phyloP scores from a whole-genome alignment of 2,888 invertebrate species.

The Sinotaia quadrata region DNA sequence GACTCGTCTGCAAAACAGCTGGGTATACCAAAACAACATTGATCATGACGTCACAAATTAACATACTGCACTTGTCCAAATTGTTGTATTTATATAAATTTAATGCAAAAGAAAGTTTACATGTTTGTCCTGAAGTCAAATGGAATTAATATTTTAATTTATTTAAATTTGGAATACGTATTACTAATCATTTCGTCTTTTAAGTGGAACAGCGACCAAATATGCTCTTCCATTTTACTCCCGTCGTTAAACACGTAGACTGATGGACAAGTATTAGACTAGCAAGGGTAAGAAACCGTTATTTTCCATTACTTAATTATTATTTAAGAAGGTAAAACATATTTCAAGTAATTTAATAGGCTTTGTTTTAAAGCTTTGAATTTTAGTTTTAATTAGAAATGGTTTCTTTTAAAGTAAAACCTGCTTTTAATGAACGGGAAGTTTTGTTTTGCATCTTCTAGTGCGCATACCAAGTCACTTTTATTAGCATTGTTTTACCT shows the following conservation, averaged over 20 bases:
- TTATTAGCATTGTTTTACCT: conserved; percentile 1
- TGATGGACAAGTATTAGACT: conserved; percentile 16
- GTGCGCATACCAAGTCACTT: neutral
- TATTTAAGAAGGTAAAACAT: conserved; percentile 4
- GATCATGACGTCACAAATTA: conserved; percentile 53
- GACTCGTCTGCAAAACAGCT: too few relatives aligned
- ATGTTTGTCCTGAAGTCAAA: neutral
- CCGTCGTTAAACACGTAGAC: conserved; percentile 13
- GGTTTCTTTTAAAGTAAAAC: conserved; percentile 9
- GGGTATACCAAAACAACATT: conserved; percentile 52
- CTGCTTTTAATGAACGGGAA: conserved; percentile 21
- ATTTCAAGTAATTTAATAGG: conserved; percentile 17
- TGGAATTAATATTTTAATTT: neutral
- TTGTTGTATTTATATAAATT: neutral
- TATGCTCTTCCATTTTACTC: conserved; percentile 12
- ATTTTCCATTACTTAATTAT: conserved; percentile 22
- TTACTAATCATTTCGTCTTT: neutral
- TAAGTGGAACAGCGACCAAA: conserved; percentile 18
- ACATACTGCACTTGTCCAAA: conserved; percentile 9
- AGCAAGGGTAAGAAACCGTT: conserved; percentile 31
- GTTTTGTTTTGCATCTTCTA: conserved; percentile 27
- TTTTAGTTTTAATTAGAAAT: conserved; percentile 7
- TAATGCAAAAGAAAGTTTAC: neutral
- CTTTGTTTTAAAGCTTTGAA: conserved; percentile 33
- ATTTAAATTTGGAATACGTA: neutral